A percentile compares a stretch with the other conserved stretches of the same genome.
These are phyloP conservation scores for Phlogophora meticulosa DNA, from an alignment of 2,888 invertebrate species.

Conservation along the genomic window DNA sequence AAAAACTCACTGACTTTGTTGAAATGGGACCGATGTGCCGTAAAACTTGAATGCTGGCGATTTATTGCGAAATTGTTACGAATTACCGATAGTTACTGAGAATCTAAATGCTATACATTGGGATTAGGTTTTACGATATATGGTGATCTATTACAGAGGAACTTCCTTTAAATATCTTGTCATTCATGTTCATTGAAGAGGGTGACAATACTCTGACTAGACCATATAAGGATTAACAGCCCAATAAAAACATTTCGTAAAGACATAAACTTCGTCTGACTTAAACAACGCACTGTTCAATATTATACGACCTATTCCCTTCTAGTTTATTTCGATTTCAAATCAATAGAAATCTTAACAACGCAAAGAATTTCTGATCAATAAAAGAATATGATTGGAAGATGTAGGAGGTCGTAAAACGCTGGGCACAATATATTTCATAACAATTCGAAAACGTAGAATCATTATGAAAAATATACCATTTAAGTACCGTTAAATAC, in stretches of 20 bases:
- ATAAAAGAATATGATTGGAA: constrained; percentile 23
- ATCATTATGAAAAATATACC: constrained; percentile 35
- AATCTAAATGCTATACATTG: constrained; percentile 66
- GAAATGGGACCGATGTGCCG: constrained; percentile 83
- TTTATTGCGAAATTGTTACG: constrained; percentile 87
- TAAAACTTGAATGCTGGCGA: constrained; percentile 77
- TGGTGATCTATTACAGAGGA: constrained; percentile 46
- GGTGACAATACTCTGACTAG: neutral
- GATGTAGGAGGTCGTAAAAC: constrained; percentile 16
- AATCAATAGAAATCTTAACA: constrained; percentile 10
- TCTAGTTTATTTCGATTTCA: constrained; percentile 11
- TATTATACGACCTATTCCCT: neutral
- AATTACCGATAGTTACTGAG: constrained; percentile 81
- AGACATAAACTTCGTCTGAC: neutral
- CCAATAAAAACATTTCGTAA: neutral
- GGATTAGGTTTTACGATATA: constrained; percentile 51
- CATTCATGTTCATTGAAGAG: neutral
- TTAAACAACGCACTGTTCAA: neutral
- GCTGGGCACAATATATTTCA: constrained; percentile 12
- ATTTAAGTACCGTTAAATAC: constrained; percentile 52
- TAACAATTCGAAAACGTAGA: constrained; percentile 35
- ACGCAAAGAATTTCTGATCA: constrained; percentile 11
- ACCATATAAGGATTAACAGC: constrained; percentile 6
- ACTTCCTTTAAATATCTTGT: constrained; percentile 16
- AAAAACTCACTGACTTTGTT: constrained; percentile 88